phyloP scores from a whole-genome alignment of 2,888 invertebrate species.

The Gryllus longicercus region DNA sequence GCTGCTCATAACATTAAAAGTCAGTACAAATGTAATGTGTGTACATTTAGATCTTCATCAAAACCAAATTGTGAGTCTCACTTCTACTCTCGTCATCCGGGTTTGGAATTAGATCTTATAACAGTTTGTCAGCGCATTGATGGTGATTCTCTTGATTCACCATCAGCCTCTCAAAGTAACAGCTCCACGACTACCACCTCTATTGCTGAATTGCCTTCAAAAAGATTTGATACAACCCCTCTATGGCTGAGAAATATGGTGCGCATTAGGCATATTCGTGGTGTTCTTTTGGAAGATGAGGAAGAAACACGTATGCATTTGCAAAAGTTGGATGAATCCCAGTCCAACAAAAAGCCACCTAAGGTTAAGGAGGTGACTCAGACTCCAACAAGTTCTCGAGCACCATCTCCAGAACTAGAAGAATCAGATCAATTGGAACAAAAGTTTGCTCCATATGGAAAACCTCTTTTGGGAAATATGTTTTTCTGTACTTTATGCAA shows the following conservation, averaged over 20 bases:
- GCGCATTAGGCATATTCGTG: conserved; percentile 57
- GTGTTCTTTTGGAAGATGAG: conserved; percentile 58
- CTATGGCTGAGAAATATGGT: conserved; percentile 60
- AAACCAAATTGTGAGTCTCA: conserved; percentile 59
- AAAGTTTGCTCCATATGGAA: conserved; percentile 48
- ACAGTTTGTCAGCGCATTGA: conserved; percentile 27
- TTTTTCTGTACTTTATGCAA: conserved; percentile 62
- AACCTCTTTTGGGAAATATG: conserved; percentile 52
- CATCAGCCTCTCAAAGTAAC: background rate
- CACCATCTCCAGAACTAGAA: conserved; percentile 12
- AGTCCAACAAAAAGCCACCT: background rate
- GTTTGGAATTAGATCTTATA: conserved; percentile 36
- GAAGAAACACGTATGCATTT: conserved; percentile 43
- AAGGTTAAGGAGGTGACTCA: background rate
- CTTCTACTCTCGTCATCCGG: conserved; percentile 57
- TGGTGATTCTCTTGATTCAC: conserved; percentile 37
- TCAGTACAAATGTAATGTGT: conserved; percentile 69
- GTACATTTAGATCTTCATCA: conserved; percentile 57
- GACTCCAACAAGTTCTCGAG: background rate
- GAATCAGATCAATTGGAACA: conserved; percentile 29
- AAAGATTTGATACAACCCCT: conserved; percentile 55
- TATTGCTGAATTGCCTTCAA: background rate
- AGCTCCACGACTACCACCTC: conserved; percentile 42
- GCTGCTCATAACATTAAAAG: conserved; percentile 60
- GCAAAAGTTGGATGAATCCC: background rate